phyloP scores from a whole-genome alignment of 2,888 invertebrate genomes.

The Melinaea menophilus region DNA sequence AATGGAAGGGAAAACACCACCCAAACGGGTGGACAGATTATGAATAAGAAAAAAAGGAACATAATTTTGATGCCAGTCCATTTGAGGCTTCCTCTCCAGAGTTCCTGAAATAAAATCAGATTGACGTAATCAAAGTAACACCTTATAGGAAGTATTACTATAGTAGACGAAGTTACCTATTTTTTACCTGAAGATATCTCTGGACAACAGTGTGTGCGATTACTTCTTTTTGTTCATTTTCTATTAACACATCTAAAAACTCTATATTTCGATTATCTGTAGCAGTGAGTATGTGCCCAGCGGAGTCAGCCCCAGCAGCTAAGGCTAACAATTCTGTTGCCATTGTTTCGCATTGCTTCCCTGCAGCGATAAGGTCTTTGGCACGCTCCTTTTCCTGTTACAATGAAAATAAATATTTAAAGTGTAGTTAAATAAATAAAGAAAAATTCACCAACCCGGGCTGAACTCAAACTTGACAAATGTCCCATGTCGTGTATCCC shows the following conservation, averaged over 20 bases:
- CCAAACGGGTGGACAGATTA: constrained; percentile 98
- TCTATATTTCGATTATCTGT: constrained; percentile 96
- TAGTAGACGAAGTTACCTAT: constrained; percentile 70
- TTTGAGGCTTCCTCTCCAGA: constrained; percentile 97
- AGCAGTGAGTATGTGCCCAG: constrained; percentile 95
- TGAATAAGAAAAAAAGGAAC: constrained; percentile 93
- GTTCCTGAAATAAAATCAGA: constrained; percentile 82
- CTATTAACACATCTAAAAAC: constrained; percentile 97
- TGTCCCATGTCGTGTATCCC: no score
- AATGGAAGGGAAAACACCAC: constrained; percentile 95
- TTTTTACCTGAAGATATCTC: constrained; percentile 93
- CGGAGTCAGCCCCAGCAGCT: constrained; percentile 95
- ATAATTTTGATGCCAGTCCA: constrained; percentile 98
- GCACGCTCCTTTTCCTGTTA: constrained; percentile 96
- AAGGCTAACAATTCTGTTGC: constrained; percentile 96
- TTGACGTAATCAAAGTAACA: constrained; percentile 20
- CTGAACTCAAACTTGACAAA: no score
- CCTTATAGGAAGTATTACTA: constrained; percentile 28
- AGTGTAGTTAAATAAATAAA: no score
- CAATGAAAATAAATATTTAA: not conserved
- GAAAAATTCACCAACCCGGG: no score
- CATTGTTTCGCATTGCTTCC: constrained; percentile 98
- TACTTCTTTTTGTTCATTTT: constrained; percentile 98
- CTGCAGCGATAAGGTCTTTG: constrained; percentile 96
- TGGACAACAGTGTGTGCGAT: constrained; percentile 98